Conservation (phyloP, 2,888 invertebrate species). For the Trissolcus japonicus region DNA sequence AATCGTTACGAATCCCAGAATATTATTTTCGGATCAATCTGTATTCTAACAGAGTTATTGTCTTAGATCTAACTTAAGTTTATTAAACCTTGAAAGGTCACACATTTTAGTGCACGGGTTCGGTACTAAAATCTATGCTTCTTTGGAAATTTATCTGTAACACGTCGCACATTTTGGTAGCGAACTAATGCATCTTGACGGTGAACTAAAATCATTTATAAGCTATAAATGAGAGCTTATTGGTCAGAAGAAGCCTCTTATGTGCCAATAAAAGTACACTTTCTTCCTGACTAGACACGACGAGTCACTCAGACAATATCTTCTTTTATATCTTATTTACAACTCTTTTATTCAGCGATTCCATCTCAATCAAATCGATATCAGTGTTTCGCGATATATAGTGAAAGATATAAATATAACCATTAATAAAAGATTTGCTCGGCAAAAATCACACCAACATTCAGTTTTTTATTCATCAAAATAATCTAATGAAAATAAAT, state of each 20-base stretch:
- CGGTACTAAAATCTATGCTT: constrained; percentile 55
- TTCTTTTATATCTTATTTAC: constrained; percentile 71
- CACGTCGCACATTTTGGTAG: constrained; percentile 62
- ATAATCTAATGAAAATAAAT: too few species aligned
- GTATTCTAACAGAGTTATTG: background rate
- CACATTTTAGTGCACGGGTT: constrained; percentile 41
- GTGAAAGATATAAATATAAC: constrained; percentile 39
- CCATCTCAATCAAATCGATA: constrained; percentile 74
- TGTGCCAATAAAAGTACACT: constrained; percentile 74
- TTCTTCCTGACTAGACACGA: constrained; percentile 70
- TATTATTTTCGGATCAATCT: too few species aligned
- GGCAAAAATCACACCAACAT: constrained; percentile 3
- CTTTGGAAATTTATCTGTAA: constrained; percentile 55
- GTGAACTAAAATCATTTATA: constrained; percentile 76
- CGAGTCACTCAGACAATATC: constrained; percentile 70
- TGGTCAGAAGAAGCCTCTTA: constrained; percentile 68
- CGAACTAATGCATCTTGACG: constrained; percentile 73
- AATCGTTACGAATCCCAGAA: too few species aligned
- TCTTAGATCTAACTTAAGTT: background rate
- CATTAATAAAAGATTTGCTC: constrained; percentile 40
- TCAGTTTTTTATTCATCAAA: too few species aligned
- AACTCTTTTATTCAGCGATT: constrained; percentile 76
- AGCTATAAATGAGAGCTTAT: constrained; percentile 75
- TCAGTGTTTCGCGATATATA: constrained; percentile 33
- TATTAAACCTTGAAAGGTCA: constrained; percentile 70